A percentile compares a stretch with the other conserved stretches of the same genome.
These are phyloP conservation scores for Holocentrus rufus DNA, from an alignment of 2,797 vertebrate species.

Conservation along the genomic window DNA sequence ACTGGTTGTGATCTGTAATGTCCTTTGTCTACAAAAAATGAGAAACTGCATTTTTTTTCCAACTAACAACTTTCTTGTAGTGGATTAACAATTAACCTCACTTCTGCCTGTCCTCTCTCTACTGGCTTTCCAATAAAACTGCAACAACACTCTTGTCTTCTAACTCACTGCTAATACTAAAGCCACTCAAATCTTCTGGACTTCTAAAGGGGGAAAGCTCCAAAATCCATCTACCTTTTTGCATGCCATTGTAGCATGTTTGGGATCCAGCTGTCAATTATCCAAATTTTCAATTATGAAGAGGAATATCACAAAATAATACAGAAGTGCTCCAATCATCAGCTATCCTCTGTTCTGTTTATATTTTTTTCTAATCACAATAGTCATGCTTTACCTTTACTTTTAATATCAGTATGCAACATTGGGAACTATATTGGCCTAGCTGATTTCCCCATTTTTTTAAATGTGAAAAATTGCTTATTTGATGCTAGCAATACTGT, in stretches of 20 bases:
- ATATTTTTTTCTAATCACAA: constrained; percentile 81
- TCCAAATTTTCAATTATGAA: constrained; percentile 66
- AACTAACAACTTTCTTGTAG: constrained; percentile 86
- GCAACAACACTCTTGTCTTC: constrained; percentile 79
- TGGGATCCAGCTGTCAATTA: constrained; percentile 78
- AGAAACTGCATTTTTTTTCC: constrained; percentile 87
- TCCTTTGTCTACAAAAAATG: constrained; percentile 81
- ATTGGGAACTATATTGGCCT: constrained; percentile 74
- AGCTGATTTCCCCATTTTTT: constrained; percentile 23
- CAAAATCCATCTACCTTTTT: constrained; percentile 76
- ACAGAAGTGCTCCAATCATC: constrained; percentile 69
- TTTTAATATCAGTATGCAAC: constrained; percentile 84
- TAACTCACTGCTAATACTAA: constrained; percentile 84
- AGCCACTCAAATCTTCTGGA: constrained; percentile 81
- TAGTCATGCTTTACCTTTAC: constrained; percentile 81
- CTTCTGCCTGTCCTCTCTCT: constrained; percentile 78
- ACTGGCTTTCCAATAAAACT: constrained; percentile 82
- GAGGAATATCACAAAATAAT: constrained; percentile 73
- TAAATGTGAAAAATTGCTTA: background rate
- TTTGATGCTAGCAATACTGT: background rate
- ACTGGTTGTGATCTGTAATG: constrained; percentile 84
- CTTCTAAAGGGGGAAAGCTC: constrained; percentile 76
- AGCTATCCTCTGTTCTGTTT: constrained; percentile 73
- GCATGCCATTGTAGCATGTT: constrained; percentile 87
- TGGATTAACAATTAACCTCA: constrained; percentile 82